Evolutionary conservation across 2,888 invertebrate species (phyloP), one percentile per base, ranked within the genome.

Genomic region (Rhingia rostrata): DNA sequence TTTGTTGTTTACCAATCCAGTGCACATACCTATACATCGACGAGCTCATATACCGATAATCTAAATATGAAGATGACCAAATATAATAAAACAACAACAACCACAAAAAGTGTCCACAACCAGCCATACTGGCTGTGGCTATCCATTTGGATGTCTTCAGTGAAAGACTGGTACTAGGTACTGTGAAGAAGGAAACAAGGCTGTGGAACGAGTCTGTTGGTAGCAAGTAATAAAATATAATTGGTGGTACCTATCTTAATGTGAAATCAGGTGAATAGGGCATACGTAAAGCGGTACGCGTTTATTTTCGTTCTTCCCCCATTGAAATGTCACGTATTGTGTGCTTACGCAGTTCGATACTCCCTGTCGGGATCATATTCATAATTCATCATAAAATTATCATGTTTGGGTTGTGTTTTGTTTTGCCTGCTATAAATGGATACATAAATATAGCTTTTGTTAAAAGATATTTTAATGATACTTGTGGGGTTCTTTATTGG

Each of bases 1-100:
- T 58, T 70, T 73, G 72, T 83, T 83, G 67, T 73, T 73, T 73
- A 83, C 67, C 67, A 69, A 80, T 74, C 43, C 61, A 72, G 41
- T 61, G 37, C 61, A 63, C 39, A 47, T 32, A 51, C 33, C 53
- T 61, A 30, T 39, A 58, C 41, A 6, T 22, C 22, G 22, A 22
- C 22, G 22, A 22, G 22, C 41, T 14, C 58, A 75, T 22, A 53
- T 41, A 35, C 56, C 37, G 66, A 66, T 51, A 67, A 67, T 67
- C 77, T 53, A 74, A 74, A 74, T 58, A 75, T 60, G 66, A 67
- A 60, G 75, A 75, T 60, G 75, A 75, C 75, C 75, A 75, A 75
- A 60, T 51, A 49, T 33, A 63, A 37, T 7, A 45, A 22, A 32
- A 43, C 2, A 43, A 22, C 12, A 39, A 54, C 51, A 72, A n/a